Base-by-base conservation (phyloP, 2,888 invertebrate species). In the Anaspis maculata region DNA sequence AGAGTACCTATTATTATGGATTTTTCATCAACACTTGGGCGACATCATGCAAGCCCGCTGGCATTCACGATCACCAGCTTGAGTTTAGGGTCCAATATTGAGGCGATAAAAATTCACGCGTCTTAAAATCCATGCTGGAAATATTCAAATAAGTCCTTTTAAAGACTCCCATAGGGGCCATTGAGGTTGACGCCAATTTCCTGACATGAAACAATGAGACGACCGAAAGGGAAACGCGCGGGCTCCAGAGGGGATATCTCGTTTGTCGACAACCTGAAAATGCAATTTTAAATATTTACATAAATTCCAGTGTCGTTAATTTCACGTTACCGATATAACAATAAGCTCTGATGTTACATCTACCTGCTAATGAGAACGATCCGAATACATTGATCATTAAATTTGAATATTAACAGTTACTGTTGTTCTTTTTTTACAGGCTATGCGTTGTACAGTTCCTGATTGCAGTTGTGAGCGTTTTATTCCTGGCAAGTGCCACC, bases 401-500 rank as follows among this genome's bases (percentile, higher is more conserved):
- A n/a, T n/a, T n/a, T n/a, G n/a, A n/a, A n/a, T n/a, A n/a, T n/a
- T n/a, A n/a, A n/a, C n/a, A n/a, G n/a, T n/a, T n/a, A n/a, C n/a
- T n/a, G n/a, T n/a, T n/a, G n/a, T n/a, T 42, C 46, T 49, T 54
- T 49, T 57, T 45, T 71, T 71, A 16, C 71, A 77, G 77, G 73
- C 73, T 19, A 75, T 77, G 53, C 71, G 75, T 49, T 82, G 81
- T 57, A 80, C 79, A 10, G 69, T 76, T 27, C 73, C 73, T 34
- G 74, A 70, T 48, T 82, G 81, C 56, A 64, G 69, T 46, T 82
- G 81, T 61, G 78, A 79, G 45, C 79, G 79, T 49, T 82, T 81
- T 64, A 71, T 75, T 22, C 80, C 81, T 15, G 77, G 78, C 33
- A 79, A 78, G 56, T 61, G 71, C 46, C 73, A 75, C 53, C 69